phyloP scores from a whole-genome alignment of 1,140 invertebrate genomes.

The Chrysopa pallens region DNA sequence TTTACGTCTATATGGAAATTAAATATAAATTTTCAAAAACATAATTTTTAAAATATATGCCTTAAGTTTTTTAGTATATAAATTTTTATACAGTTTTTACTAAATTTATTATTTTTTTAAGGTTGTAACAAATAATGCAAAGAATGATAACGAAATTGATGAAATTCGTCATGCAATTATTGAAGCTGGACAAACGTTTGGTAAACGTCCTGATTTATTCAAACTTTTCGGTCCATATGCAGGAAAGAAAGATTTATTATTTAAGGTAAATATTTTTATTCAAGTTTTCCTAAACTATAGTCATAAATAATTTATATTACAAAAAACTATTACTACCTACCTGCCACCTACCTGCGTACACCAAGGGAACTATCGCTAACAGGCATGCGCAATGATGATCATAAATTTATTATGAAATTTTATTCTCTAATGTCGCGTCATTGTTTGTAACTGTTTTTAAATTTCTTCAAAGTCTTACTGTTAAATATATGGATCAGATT shows the following conservation, averaged over 20 bases:
- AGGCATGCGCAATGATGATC: too few relatives aligned
- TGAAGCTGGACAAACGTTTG: slow-evolving; percentile 21
- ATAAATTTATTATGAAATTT: too few relatives aligned
- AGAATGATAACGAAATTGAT: slow-evolving; percentile 22
- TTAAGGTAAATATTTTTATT: slow-evolving; percentile 26
- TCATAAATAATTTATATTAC: too few relatives aligned
- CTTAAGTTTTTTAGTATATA: background rate
- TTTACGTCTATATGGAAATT: too few relatives aligned
- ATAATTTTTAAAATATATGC: slow-evolving; percentile 3
- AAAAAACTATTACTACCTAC: too few relatives aligned
- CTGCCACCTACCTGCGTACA: too few relatives aligned
- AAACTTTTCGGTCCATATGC: slow-evolving; percentile 29
- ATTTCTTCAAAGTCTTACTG: too few relatives aligned
- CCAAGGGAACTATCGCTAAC: too few relatives aligned
- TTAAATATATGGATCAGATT: too few relatives aligned
- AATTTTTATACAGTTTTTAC: background rate
- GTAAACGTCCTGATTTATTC: slow-evolving; percentile 25
- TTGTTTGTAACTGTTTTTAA: too few relatives aligned
- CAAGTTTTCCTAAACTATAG: too few relatives aligned
- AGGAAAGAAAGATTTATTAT: slow-evolving; percentile 27
- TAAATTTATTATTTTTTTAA: slow-evolving; percentile 8
- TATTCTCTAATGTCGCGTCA: too few relatives aligned
- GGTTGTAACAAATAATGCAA: slow-evolving; percentile 26
- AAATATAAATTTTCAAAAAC: background rate
- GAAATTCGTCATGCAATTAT: slow-evolving; percentile 29